Base-by-base conservation (phyloP, 2,888 invertebrate genomes). In the Parnassius orleans region DNA sequence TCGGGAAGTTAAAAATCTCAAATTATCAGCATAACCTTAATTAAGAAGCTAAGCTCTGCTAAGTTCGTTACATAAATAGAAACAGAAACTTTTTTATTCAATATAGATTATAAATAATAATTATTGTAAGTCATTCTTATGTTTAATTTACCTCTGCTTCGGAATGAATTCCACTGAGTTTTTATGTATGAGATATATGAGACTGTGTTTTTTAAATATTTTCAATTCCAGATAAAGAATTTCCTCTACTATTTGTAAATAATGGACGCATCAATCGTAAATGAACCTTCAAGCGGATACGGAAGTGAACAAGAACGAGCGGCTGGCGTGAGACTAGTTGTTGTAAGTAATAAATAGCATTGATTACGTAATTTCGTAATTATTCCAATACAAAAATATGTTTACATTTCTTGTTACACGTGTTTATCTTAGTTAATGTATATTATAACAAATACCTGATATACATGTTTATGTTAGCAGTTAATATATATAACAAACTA, bases 241-340 rank as follows among this genome's bases (percentile, higher is more conserved):
- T 24, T 24, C 24, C 24, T 24, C 24, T 24, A 24, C 24, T 24
- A 0, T 24, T 24, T 24, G 24, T 5, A 15, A 33, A 51, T n/a
- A 14, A 60, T 60, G 60, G 60, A 60, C 3, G 3, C 24, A 10
- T 42, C n/a, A 14, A 12, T 47, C 2, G 3, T 47, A 42, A 53
- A 10, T 14, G 54, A 48, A 44, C 19, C 60, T 9, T 10, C 57
- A 10, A 14, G 41, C n/a, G 41, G 33, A 33, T 54, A 33, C 41
- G 60, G 54, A 48, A 54, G 54, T 41, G 54, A 54, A 14, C 47
- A 14, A n/a, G 48, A 50, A n/a, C 50, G 50, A 2, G 19, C 54
- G 11, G 43, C 55, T 12, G 60, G 60, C 55, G 50, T 60, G 10
- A 42, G 60, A 24, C 50, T 60, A 11, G 60, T 60, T 12, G 50